These are phyloP conservation scores for Gymnocheta viridis DNA, from an alignment of 2,888 invertebrate genomes.

Conservation along the genomic window DNA sequence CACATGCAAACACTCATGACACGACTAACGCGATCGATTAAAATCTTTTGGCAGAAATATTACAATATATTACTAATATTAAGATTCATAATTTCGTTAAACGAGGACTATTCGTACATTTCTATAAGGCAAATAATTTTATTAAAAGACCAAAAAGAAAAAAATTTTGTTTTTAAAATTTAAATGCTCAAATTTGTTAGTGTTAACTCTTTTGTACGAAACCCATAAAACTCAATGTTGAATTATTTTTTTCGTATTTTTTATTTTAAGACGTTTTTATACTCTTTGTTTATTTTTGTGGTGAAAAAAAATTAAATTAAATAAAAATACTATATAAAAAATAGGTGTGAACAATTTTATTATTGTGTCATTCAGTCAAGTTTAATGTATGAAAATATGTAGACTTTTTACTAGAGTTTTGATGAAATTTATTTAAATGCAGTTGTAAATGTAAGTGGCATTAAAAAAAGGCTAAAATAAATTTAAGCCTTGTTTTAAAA, in stretches of 20 bases:
- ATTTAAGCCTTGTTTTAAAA: no score
- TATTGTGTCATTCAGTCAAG: slow-evolving; percentile 76
- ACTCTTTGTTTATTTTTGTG: slow-evolving; percentile 53
- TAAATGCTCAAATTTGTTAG: neutral
- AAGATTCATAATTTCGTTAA: neutral
- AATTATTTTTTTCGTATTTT: slow-evolving; percentile 37
- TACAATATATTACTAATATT: no score
- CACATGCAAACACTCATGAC: neutral
- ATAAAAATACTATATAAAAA: slow-evolving; percentile 8
- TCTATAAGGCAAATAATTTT: no score
- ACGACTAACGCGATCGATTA: neutral
- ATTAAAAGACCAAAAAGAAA: neutral
- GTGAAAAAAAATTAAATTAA: slow-evolving; percentile 17
- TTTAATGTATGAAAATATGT: slow-evolving; percentile 19
- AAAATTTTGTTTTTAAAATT: neutral
- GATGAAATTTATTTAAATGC: no score
- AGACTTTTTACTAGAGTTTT: neutral
- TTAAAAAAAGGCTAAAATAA: no score
- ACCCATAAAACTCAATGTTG: slow-evolving; percentile 48
- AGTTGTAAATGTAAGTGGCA: no score
- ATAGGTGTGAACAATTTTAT: slow-evolving; percentile 79
- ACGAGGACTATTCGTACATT: neutral
- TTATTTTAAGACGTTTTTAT: slow-evolving; percentile 27
- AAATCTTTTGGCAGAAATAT: no score
- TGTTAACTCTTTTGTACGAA: slow-evolving; percentile 27